Conservation (phyloP, 2,888 invertebrate genomes). For the Agapostemon virescens region DNA sequence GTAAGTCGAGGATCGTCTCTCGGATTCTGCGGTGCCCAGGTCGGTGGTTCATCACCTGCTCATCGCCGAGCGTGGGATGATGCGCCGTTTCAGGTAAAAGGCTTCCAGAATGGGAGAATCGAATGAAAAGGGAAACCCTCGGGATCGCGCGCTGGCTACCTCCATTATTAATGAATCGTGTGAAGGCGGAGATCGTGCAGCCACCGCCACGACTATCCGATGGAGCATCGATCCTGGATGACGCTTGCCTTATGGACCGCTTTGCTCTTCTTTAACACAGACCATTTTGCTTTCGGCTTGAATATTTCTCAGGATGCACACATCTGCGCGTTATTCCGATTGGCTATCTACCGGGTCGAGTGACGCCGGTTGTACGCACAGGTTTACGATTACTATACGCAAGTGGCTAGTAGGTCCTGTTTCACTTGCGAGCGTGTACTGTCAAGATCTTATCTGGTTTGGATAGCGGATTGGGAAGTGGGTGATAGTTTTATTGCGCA, state of each 20-base stretch:
- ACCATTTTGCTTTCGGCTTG: not conserved
- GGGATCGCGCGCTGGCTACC: conserved; percentile 62
- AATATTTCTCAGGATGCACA: not conserved
- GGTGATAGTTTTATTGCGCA: too few species aligned
- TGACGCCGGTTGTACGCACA: conserved; percentile 13
- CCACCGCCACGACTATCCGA: conserved; percentile 54
- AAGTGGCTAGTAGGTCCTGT: not conserved
- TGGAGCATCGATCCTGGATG: conserved; percentile 56
- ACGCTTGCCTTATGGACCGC: conserved; percentile 43
- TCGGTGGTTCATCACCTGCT: conserved; percentile 73
- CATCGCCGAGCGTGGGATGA: conserved; percentile 70
- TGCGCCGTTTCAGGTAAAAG: conserved; percentile 64
- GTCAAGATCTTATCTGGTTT: conserved; percentile 2
- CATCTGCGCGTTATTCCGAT: conserved; percentile 35
- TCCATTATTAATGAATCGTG: conserved; percentile 71
- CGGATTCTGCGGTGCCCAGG: conserved; percentile 16
- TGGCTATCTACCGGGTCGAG: conserved; percentile 38
- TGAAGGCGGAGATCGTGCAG: conserved; percentile 65
- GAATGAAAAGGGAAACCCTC: conserved; percentile 61
- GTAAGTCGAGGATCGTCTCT: conserved; percentile 32
- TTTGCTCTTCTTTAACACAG: conserved; percentile 1
- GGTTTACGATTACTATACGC: conserved; percentile 38
- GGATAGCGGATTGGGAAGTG: not conserved
- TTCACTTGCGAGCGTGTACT: not conserved
- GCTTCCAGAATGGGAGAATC: conserved; percentile 53